These are phyloP conservation scores for Xestobium rufovillosum DNA, from an alignment of 2,888 invertebrate species.

Conservation along the genomic window DNA sequence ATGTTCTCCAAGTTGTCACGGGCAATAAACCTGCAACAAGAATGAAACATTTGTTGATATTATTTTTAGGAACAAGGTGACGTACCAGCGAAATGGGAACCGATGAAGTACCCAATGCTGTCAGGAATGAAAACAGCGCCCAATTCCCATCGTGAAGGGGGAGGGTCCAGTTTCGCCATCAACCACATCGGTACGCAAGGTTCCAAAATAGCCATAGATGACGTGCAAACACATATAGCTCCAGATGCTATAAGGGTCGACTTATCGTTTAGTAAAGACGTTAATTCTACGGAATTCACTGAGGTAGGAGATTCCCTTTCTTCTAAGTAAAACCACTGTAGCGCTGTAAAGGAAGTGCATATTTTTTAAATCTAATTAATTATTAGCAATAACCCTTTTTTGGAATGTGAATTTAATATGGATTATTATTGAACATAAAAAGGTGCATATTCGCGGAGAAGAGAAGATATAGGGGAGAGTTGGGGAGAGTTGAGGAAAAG, in stretches of 20 bases:
- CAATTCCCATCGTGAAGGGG: constrained; percentile 64
- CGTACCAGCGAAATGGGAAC: constrained; percentile 71
- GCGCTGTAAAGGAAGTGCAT: constrained; percentile 23
- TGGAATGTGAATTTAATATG: no score
- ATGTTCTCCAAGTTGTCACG: constrained; percentile 36
- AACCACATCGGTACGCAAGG: constrained; percentile 80
- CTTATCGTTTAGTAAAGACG: constrained; percentile 52
- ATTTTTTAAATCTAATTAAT: no score
- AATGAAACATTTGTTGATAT: no score
- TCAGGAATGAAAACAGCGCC: constrained; percentile 82
- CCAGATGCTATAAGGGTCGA: constrained; percentile 56
- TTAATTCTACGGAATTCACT: constrained; percentile 43
- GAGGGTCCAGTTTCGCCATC: constrained; percentile 55
- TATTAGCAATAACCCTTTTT: no score
- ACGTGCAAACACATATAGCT: constrained; percentile 70
- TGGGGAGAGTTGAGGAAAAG: no score
- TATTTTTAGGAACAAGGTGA: no score
- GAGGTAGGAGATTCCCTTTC: constrained; percentile 17
- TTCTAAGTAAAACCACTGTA: constrained; percentile 29
- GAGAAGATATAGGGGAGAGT: no score
- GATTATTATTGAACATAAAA: no score
- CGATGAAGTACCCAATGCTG: constrained; percentile 74
- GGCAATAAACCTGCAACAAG: constrained; percentile 35
- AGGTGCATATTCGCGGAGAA: no score
- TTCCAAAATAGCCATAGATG: constrained; percentile 75